A percentile compares a stretch with the other conserved stretches of the same genome.
Evolutionary conservation across 1,140 invertebrate species (phyloP).

Genomic region (Psix sp.): DNA sequence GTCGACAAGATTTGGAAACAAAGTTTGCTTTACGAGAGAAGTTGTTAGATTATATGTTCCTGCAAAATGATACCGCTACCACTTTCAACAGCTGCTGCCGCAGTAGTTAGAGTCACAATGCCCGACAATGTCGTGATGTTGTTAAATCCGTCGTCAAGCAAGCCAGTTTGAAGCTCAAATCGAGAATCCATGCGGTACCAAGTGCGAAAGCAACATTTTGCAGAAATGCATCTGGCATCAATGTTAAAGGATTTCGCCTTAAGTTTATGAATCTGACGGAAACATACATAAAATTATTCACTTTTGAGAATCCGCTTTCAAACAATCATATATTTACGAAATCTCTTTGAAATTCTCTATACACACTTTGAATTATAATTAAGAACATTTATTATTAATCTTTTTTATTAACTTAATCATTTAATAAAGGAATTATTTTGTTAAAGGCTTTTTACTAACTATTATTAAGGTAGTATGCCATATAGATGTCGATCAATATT

Average conservation of each 20-base stretch:
- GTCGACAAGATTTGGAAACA: constrained; percentile 8
- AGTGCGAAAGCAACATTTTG: constrained; percentile 24
- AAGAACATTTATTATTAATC: too few species aligned
- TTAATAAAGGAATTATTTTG: too few species aligned
- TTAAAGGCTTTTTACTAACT: background rate
- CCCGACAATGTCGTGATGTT: constrained; percentile 25
- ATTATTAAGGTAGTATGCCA: constrained; percentile 30
- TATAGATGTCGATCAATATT: constrained; percentile 2
- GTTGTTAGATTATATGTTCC: constrained; percentile 14
- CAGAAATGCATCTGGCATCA: constrained; percentile 34
- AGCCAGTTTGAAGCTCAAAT: constrained; percentile 29
- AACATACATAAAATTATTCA: too few species aligned
- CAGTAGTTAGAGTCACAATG: constrained; percentile 21
- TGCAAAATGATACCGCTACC: constrained; percentile 25
- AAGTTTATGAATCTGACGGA: too few species aligned
- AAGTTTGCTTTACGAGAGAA: constrained; percentile 19
- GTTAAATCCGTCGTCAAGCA: constrained; percentile 41
- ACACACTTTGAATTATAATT: too few species aligned
- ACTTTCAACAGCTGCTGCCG: constrained; percentile 31
- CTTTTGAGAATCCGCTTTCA: too few species aligned
- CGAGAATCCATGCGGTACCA: constrained; percentile 30
- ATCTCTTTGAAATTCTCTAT: too few species aligned
- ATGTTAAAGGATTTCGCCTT: constrained; percentile 12
- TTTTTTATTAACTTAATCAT: too few species aligned
- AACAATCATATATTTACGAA: too few species aligned